Evolutionary conservation across 2,888 invertebrate genomes (phyloP).

Genomic region (Limnephilus auricula): DNA sequence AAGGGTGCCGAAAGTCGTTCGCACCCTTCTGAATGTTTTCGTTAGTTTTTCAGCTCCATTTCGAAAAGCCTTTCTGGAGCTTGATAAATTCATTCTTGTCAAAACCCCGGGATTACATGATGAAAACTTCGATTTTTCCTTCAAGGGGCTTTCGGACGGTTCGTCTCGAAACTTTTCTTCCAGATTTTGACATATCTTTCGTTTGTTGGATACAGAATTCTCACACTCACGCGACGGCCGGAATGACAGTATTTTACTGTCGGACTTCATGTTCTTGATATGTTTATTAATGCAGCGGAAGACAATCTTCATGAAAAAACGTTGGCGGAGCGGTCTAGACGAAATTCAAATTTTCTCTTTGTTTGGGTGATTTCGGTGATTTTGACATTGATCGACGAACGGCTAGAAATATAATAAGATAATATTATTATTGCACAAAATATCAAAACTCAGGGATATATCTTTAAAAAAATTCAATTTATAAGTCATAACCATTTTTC

Average conservation of each 20-base stretch:
- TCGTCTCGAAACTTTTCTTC: slow-evolving; percentile 59
- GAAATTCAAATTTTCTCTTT: slow-evolving; percentile 60
- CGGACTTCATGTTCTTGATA: slow-evolving; percentile 56
- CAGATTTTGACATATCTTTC: slow-evolving; percentile 57
- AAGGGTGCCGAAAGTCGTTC: slow-evolving; percentile 82
- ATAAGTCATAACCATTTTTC: neutral
- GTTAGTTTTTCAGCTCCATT: slow-evolving; percentile 83
- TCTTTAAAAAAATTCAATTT: neutral
- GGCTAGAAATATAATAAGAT: slow-evolving; percentile 1
- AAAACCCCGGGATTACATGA: slow-evolving; percentile 52
- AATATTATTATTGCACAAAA: neutral
- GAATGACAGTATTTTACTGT: slow-evolving; percentile 55
- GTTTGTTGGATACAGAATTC: slow-evolving; percentile 43
- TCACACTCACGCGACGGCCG: slow-evolving; percentile 57
- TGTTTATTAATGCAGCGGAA: slow-evolving; percentile 48
- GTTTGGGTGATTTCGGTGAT: slow-evolving; percentile 54
- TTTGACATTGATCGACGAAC: slow-evolving; percentile 56
- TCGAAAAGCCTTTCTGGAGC: slow-evolving; percentile 71
- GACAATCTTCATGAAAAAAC: slow-evolving; percentile 54
- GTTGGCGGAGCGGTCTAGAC: slow-evolving; percentile 42
- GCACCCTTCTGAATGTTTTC: slow-evolving; percentile 81
- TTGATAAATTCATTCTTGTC: slow-evolving; percentile 57
- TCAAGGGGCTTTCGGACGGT: slow-evolving; percentile 47
- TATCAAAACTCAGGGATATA: too few species aligned
- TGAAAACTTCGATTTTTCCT: slow-evolving; percentile 47